Conservation (phyloP, 2,113 vertebrate species). For the Phainopepla nitens region DNA sequence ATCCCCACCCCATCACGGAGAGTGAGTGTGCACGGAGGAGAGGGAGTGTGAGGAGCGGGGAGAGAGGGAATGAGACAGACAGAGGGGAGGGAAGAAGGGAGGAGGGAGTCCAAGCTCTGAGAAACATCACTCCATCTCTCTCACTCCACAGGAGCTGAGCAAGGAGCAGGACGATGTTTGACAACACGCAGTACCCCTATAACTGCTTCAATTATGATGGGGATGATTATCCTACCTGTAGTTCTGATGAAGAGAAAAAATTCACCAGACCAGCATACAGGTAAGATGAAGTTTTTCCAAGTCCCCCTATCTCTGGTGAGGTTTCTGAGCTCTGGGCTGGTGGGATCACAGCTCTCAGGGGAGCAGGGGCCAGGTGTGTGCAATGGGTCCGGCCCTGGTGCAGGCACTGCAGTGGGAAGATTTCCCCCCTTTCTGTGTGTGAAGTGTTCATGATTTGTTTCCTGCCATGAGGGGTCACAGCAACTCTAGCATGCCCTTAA, state of each 20-base stretch:
- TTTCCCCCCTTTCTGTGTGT: not conserved
- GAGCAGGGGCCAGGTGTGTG: not conserved
- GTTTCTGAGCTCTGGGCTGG: not conserved
- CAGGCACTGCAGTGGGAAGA: accelerated
- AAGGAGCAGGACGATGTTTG: conserved; percentile 82
- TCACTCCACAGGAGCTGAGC: conserved; percentile 46
- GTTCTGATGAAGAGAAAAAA: conserved; percentile 89
- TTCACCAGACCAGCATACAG: conserved; percentile 94
- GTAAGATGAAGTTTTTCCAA: conserved; percentile 72
- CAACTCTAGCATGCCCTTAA: not conserved
- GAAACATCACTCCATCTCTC: conserved; percentile 66
- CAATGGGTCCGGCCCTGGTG: accelerated
- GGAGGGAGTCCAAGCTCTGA: conserved; percentile 56
- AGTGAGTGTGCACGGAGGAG: conserved; percentile 23
- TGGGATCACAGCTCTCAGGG: not conserved
- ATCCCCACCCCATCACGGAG: conserved; percentile 48
- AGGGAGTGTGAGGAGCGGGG: conserved; percentile 24
- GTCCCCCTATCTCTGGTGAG: not conserved
- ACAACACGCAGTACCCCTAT: conserved; percentile 93
- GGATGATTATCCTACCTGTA: conserved; percentile 89
- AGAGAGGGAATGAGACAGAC: conserved; percentile 42
- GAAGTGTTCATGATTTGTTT: not conserved
- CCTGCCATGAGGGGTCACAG: not conserved
- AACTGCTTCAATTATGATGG: conserved; percentile 97
- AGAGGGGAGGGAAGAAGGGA: conserved; percentile 61